Percentiles rank a stretch among this genome's conserved stretches.
phyloP scores from a whole-genome alignment of 2,888 invertebrate genomes.

The Rhingia campestris region DNA sequence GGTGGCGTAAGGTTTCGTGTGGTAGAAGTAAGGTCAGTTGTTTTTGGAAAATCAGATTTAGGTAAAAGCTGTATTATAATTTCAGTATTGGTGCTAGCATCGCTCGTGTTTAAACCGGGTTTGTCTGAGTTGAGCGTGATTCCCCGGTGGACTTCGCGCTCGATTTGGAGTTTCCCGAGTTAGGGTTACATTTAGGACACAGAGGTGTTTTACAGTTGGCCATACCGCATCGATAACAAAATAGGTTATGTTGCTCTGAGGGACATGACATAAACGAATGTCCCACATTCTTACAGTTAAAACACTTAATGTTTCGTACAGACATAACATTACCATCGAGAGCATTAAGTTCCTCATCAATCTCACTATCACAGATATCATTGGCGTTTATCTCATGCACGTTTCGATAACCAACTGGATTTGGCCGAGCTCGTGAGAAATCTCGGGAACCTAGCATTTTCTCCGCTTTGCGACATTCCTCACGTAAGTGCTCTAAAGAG shows the following conservation, averaged over 20 bases:
- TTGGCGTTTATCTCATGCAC: not conserved
- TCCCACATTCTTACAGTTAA: not conserved
- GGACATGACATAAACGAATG: constrained; percentile 8
- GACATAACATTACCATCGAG: not conserved
- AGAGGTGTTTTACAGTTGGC: constrained; percentile 4
- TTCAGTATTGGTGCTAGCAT: not conserved
- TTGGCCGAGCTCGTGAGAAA: not conserved
- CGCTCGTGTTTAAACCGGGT: constrained; percentile 12
- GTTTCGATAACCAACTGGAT: not conserved
- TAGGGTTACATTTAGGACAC: constrained; percentile 1
- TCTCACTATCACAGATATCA: not conserved
- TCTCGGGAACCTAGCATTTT: constrained; percentile 12
- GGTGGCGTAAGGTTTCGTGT: not conserved
- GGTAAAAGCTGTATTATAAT: not conserved
- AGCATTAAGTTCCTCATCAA: not conserved
- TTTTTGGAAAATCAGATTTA: not conserved
- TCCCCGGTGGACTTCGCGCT: constrained; percentile 27
- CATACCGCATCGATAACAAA: constrained; percentile 14
- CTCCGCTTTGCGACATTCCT: constrained; percentile 18
- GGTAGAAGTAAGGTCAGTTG: not conserved
- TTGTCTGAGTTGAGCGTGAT: constrained; percentile 40
- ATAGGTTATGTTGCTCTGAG: not conserved
- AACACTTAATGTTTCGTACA: not conserved
- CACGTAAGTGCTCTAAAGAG: constrained; percentile 19
- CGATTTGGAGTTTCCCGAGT: constrained; percentile 17